These are phyloP conservation scores for Calosoma granatense DNA, from an alignment of 1,140 invertebrate species.

Conservation along the genomic window DNA sequence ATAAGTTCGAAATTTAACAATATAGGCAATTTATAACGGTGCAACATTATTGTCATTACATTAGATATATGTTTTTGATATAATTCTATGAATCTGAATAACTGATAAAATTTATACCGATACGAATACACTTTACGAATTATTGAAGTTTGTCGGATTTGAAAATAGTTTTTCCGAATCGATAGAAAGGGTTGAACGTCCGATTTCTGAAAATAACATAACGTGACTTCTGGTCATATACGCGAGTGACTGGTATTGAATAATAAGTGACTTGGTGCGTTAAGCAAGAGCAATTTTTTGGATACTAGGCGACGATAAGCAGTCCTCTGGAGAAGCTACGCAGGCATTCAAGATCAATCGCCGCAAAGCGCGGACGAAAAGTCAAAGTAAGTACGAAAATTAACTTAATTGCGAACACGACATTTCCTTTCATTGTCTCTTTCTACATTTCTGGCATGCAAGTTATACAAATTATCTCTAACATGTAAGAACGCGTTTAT, in stretches of 20 bases:
- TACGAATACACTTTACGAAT: no score
- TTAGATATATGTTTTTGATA: no score
- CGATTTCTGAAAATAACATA: background rate
- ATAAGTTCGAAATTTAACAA: background rate
- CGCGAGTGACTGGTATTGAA: background rate
- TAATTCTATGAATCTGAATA: no score
- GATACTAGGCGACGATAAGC: background rate
- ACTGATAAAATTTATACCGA: no score
- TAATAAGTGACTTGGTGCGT: background rate
- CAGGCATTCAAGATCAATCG: conserved; percentile 56
- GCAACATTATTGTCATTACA: no score
- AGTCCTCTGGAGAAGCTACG: conserved; percentile 54
- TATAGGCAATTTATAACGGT: no score
- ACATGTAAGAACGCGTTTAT: no score
- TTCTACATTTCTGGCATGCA: no score
- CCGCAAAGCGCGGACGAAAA: conserved; percentile 55
- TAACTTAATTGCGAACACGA: conserved; percentile 9
- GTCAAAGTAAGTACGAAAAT: conserved; percentile 46
- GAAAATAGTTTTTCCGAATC: background rate
- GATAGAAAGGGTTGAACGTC: background rate
- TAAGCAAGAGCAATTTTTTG: conserved; percentile 1
- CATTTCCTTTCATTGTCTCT: background rate
- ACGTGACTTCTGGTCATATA: background rate
- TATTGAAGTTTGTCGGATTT: no score
- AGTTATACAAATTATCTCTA: no score